Percentiles rank a stretch among this genome's conserved stretches.
Conservation (phyloP, 2,113 vertebrate genomes). For the Calidris pygmaea region DNA sequence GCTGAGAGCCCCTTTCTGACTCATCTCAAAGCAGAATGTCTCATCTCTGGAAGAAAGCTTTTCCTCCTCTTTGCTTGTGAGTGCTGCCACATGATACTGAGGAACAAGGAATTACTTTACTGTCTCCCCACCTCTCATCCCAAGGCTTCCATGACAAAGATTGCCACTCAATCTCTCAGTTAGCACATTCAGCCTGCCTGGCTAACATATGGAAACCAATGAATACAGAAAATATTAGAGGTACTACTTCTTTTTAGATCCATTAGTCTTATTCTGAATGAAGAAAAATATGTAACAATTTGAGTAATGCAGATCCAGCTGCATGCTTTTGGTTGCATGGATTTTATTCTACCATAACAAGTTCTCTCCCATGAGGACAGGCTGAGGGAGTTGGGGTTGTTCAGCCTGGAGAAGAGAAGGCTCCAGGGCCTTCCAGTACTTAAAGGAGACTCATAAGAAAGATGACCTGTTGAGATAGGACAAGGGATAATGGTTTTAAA, state of each 20-base stretch:
- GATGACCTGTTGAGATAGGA: not conserved
- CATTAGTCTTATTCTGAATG: not conserved
- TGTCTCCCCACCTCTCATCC: not conserved
- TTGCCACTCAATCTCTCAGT: not conserved
- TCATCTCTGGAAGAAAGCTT: not conserved
- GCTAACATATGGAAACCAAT: not conserved
- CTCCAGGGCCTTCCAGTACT: not conserved
- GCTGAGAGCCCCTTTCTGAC: not conserved
- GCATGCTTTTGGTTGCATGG: not conserved
- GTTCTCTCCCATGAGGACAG: not conserved
- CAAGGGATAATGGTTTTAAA: not conserved
- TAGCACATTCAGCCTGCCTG: not conserved
- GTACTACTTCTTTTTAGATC: not conserved
- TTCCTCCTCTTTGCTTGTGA: not conserved
- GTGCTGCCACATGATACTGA: not conserved
- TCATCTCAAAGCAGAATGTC: not conserved
- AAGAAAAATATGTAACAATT: not conserved
- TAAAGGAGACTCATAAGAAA: not conserved
- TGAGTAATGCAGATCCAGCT: not conserved
- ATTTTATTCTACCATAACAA: not conserved
- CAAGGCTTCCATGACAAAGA: not conserved
- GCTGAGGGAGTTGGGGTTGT: not conserved
- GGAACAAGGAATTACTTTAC: not conserved
- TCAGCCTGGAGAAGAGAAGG: not conserved
- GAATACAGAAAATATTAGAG: not conserved